Conservation (phyloP, 2,113 vertebrate species). For the Semicossyphus pulcher region DNA sequence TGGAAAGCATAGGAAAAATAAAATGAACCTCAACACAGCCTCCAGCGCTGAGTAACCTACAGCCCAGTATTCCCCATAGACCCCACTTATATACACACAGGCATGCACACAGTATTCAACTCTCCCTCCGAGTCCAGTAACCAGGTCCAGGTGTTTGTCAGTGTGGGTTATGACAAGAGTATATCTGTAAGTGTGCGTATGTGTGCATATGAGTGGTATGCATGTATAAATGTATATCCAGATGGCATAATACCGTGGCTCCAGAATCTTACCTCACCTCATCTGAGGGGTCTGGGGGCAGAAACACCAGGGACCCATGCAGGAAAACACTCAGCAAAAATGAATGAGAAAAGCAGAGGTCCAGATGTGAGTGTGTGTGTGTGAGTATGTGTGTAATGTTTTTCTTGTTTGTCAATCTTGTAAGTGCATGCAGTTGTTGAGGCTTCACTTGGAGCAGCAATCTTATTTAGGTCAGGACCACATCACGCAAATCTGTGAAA, state of each 20-base stretch:
- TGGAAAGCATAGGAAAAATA: slow-evolving; percentile 1
- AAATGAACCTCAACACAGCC: slow-evolving; percentile 55
- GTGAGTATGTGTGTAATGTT: slow-evolving; percentile 21
- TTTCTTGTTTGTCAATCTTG: slow-evolving; percentile 46
- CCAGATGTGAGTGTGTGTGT: slow-evolving; percentile 63
- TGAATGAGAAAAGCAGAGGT: slow-evolving; percentile 56
- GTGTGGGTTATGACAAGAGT: slow-evolving; percentile 76
- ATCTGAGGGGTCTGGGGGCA: slow-evolving; percentile 61
- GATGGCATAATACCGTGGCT: slow-evolving; percentile 69
- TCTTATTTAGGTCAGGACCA: slow-evolving; percentile 60
- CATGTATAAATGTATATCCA: slow-evolving; percentile 70
- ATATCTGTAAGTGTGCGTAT: slow-evolving; percentile 61
- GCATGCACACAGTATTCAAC: slow-evolving; percentile 53
- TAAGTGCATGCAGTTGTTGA: slow-evolving; percentile 53
- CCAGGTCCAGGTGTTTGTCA: slow-evolving; percentile 81
- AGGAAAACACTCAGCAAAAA: slow-evolving; percentile 74
- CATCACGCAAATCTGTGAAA: slow-evolving; percentile 58
- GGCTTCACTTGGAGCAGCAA: slow-evolving; percentile 33
- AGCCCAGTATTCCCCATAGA: slow-evolving; percentile 65
- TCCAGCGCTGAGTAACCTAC: slow-evolving; percentile 61
- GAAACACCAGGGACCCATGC: slow-evolving; percentile 51
- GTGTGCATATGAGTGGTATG: slow-evolving; percentile 37
- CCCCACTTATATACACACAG: slow-evolving; percentile 53
- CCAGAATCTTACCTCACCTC: slow-evolving; percentile 81
- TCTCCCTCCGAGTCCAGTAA: slow-evolving; percentile 72